phyloP scores from a whole-genome alignment of 2,113 vertebrate species.

The Ptyas mucosa region DNA sequence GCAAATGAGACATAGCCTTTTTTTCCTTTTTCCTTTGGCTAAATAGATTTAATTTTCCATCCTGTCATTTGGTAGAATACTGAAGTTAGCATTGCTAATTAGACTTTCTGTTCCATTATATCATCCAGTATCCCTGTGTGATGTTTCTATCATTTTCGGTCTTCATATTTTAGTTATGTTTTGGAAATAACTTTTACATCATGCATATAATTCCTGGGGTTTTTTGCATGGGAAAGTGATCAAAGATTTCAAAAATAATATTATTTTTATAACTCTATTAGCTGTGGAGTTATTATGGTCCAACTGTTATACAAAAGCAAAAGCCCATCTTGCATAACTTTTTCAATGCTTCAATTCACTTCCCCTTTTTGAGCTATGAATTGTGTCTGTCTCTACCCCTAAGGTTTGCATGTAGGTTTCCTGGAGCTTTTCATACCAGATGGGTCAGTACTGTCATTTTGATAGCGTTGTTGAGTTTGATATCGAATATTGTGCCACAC shows the following conservation, averaged over 20 bases:
- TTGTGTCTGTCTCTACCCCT: background rate
- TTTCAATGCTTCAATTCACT: background rate
- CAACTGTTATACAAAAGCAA: background rate
- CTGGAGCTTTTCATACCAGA: background rate
- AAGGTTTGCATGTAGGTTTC: background rate
- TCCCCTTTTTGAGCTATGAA: background rate
- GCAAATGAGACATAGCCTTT: slow-evolving; percentile 51
- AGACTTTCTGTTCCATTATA: slow-evolving; percentile 62
- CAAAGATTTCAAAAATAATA: background rate
- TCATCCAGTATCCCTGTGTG: slow-evolving; percentile 31
- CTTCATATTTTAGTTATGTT: background rate
- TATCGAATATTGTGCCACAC: background rate
- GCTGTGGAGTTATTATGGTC: background rate
- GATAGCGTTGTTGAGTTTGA: background rate
- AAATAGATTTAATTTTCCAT: slow-evolving; percentile 57
- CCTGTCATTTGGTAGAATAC: slow-evolving; percentile 43
- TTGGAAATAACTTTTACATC: background rate
- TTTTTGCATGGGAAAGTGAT: background rate
- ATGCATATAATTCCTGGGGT: background rate
- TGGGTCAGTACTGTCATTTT: background rate
- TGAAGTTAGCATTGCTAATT: slow-evolving; percentile 63
- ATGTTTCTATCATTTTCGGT: background rate
- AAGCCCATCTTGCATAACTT: too few species aligned
- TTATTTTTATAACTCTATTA: background rate
- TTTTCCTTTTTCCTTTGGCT: slow-evolving; percentile 49